A percentile compares a stretch with the other conserved stretches of the same genome.
phyloP scores from a whole-genome alignment of 2,113 vertebrate genomes.

The Orcinus orca region DNA sequence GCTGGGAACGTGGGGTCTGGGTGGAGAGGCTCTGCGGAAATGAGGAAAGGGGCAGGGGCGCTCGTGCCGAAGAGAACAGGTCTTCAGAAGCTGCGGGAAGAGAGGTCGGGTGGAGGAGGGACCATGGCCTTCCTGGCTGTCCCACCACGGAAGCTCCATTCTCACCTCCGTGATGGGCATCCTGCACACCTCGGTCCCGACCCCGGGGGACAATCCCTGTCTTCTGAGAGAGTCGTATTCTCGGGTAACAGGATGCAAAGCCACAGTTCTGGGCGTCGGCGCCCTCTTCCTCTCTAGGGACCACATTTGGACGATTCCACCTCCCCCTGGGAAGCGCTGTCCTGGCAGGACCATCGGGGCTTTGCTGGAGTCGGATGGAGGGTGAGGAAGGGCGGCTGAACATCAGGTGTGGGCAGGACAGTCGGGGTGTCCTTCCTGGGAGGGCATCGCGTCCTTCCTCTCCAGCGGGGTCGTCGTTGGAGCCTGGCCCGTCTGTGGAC shows the following conservation, averaged over 20 bases:
- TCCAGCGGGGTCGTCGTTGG: background rate
- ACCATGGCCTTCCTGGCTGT: background rate
- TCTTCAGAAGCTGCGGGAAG: background rate
- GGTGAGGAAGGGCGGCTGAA: background rate
- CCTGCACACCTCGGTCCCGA: background rate
- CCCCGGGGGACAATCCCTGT: fast-evolving
- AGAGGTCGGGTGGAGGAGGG: background rate
- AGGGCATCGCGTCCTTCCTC: background rate
- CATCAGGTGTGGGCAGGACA: fast-evolving
- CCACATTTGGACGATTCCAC: fast-evolving
- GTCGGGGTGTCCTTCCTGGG: background rate
- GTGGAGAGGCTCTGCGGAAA: background rate
- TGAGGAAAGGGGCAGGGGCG: background rate
- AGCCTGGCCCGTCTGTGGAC: background rate
- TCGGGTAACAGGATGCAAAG: fast-evolving
- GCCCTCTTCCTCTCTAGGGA: background rate
- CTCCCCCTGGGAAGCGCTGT: background rate
- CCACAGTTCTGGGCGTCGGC: background rate
- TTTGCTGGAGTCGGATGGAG: background rate
- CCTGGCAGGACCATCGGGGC: background rate
- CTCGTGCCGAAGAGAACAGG: background rate
- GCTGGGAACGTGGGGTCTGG: background rate
- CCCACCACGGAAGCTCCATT: fast-evolving
- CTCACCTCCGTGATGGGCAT: fast-evolving
- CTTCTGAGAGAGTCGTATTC: too few species aligned